Conservation (phyloP, 2,888 invertebrate species). For the Eristalis tenax region DNA sequence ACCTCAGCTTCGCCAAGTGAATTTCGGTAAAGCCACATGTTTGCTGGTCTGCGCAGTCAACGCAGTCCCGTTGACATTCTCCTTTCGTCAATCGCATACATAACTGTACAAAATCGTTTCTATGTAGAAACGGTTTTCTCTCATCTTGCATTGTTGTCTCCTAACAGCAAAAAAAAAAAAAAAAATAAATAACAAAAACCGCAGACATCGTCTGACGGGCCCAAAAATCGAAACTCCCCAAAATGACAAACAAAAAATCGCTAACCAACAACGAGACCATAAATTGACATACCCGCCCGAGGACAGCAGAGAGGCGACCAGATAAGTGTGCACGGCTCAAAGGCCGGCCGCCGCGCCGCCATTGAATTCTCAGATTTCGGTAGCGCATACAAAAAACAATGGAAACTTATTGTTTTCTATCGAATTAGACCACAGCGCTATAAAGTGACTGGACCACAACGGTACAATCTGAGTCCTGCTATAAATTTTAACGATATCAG, state of each 20-base stretch:
- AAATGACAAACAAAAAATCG: neutral
- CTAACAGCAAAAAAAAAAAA: neutral
- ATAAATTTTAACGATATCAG: conserved; percentile 70
- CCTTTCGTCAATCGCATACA: neutral
- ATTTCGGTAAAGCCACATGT: neutral
- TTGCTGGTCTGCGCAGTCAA: neutral
- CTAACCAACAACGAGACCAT: conserved; percentile 45
- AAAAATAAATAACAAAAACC: too few species aligned
- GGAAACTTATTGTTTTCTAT: conserved; percentile 70
- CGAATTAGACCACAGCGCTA: conserved; percentile 64
- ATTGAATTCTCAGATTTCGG: conserved; percentile 62
- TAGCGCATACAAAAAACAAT: conserved; percentile 61
- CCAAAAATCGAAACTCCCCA: conserved; percentile 9
- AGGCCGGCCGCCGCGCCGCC: conserved; percentile 64
- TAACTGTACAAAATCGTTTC: neutral
- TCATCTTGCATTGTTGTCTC: neutral
- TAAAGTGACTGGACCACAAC: conserved; percentile 60
- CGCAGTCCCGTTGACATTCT: neutral
- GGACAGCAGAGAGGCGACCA: neutral
- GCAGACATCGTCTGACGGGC: neutral
- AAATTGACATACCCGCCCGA: conserved; percentile 60
- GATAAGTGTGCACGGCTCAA: conserved; percentile 3
- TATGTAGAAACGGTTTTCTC: neutral
- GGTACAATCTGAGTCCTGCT: conserved; percentile 64
- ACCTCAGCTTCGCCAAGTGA: neutral